Evolutionary conservation across 2,113 vertebrate genomes (phyloP).

Genomic region (Calidris pugnax): DNA sequence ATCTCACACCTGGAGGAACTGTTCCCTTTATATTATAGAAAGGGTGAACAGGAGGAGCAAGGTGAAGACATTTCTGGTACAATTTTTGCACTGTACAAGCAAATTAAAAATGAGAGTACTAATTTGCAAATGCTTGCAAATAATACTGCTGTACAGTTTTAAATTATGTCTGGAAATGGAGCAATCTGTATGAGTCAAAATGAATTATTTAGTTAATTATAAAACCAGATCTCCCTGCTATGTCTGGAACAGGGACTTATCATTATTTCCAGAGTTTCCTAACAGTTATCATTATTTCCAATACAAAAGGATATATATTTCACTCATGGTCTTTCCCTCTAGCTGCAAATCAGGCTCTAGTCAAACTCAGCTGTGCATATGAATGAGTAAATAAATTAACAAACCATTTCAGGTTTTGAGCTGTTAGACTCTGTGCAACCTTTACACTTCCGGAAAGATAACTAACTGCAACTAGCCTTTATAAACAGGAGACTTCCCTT

Average conservation of each 20-base stretch:
- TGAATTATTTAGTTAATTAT: not conserved
- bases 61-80: not conserved
- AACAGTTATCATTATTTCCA: conserved; percentile 12
- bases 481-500: not conserved
- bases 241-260: not conserved
- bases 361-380: not conserved
- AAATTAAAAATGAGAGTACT: not conserved
- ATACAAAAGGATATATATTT: not conserved
- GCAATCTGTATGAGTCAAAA: not conserved
- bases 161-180: not conserved
- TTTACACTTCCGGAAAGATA: not conserved
- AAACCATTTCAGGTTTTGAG: not conserved
- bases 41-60: not conserved
- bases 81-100: not conserved
- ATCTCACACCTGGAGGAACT: not conserved
- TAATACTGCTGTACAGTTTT: not conserved
- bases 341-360: not conserved
- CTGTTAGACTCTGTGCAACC: not conserved
- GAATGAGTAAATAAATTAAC: not conserved
- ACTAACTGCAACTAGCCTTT: not conserved
- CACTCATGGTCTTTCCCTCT: not conserved
- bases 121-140: not conserved
- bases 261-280: not conserved
- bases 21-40: not conserved
- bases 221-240: not conserved